Conservation (phyloP, 2,888 invertebrate species). For the Phaonia tiefii region DNA sequence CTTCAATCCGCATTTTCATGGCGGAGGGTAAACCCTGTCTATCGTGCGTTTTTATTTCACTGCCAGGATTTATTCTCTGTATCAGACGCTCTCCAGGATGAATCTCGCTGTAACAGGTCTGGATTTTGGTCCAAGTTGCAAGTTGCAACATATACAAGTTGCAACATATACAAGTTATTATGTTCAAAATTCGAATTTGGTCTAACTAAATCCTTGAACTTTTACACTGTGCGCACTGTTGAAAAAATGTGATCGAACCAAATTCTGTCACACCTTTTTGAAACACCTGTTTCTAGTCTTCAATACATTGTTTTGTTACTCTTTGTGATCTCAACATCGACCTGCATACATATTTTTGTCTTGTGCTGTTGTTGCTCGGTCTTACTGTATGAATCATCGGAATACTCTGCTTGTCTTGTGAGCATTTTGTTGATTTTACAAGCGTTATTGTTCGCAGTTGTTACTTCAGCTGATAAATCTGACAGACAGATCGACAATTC, state of each 20-base stretch:
- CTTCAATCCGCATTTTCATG: too few relatives aligned
- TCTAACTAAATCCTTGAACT: not conserved
- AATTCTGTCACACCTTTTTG: not conserved
- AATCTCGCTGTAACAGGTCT: too few relatives aligned
- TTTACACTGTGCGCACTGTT: not conserved
- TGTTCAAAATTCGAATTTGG: too few relatives aligned
- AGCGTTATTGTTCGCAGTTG: conserved; percentile 51
- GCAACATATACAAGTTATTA: too few relatives aligned
- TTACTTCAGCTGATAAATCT: conserved; percentile 58
- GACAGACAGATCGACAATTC: conserved; percentile 63
- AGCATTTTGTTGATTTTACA: conserved; percentile 46
- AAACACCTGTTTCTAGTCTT: not conserved
- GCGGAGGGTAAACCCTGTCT: too few relatives aligned
- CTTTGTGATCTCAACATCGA: not conserved
- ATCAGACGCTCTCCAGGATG: too few relatives aligned
- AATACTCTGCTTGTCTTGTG: conserved; percentile 15
- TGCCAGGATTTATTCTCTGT: too few relatives aligned
- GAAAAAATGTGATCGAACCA: not conserved
- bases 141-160: too few relatives aligned
- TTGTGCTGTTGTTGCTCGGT: conserved; percentile 20
- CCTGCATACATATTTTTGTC: conserved; percentile 13
- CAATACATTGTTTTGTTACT: not conserved
- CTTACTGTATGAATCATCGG: conserved; percentile 45
- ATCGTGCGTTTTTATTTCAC: too few relatives aligned
- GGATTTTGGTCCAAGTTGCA: too few relatives aligned